phyloP scores from a whole-genome alignment of 2,113 vertebrate genomes.

The Xerus inauris region DNA sequence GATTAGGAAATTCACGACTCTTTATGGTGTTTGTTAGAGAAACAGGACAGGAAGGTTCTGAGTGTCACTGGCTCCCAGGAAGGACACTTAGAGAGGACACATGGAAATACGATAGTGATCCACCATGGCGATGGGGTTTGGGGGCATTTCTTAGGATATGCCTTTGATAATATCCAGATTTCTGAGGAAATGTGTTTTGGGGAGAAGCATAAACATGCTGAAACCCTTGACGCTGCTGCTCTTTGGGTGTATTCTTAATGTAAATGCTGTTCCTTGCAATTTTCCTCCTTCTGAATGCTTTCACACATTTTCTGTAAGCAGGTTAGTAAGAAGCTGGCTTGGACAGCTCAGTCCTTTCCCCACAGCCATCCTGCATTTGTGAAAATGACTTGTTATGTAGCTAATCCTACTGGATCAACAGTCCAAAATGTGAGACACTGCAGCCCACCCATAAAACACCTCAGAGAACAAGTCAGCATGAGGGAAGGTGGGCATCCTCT shows the following conservation, averaged over 20 bases:
- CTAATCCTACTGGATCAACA: neutral
- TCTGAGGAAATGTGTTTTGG: neutral
- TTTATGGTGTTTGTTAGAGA: neutral
- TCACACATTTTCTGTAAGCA: neutral
- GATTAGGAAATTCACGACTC: neutral
- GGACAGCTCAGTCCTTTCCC: neutral
- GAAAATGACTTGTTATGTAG: neutral
- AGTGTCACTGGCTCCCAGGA: neutral
- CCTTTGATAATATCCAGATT: neutral
- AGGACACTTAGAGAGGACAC: neutral
- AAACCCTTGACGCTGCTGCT: neutral
- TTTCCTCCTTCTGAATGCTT: neutral
- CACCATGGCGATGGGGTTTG: neutral
- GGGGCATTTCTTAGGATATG: neutral
- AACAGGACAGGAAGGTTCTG: neutral
- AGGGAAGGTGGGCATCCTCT: neutral
- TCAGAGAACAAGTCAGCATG: neutral
- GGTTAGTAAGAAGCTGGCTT: neutral
- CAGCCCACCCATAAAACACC: neutral
- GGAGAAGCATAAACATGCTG: neutral
- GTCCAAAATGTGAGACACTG: neutral
- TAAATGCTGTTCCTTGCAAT: neutral
- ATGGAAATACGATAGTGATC: rapidly evolving
- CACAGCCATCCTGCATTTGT: neutral
- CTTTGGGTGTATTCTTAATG: neutral